phyloP scores from a whole-genome alignment of 2,888 invertebrate species.

The Drosophila mimetica region DNA sequence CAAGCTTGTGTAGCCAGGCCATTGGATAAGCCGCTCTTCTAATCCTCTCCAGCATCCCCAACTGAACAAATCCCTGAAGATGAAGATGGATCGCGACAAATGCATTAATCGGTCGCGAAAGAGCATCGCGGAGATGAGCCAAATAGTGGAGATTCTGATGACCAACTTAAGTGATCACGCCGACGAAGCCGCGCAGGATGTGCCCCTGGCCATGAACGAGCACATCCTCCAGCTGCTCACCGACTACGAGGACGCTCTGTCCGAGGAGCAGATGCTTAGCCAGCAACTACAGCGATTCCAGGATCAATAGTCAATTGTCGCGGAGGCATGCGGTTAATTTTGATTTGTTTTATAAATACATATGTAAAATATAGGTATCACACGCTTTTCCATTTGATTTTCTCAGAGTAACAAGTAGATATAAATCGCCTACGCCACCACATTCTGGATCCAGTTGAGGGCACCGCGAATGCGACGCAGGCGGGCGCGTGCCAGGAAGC shows the following conservation, averaged over 20 bases:
- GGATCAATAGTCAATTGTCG: background rate
- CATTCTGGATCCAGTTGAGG: slow-evolving; percentile 87
- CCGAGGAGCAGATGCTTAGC: background rate
- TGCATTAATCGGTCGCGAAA: background rate
- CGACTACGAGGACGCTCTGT: slow-evolving; percentile 1
- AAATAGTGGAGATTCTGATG: too few species aligned
- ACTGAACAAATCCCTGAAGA: background rate
- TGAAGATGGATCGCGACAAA: background rate
- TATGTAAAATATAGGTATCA: slow-evolving; percentile 66
- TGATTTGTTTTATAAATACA: slow-evolving; percentile 55
- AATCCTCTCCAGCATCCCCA: background rate
- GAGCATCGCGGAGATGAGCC: background rate
- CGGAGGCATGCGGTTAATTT: slow-evolving; percentile 48
- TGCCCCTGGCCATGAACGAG: background rate
- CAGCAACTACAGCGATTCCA: background rate
- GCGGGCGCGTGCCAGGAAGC: slow-evolving; percentile 88
- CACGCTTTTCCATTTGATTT: slow-evolving; percentile 60
- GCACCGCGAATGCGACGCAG: slow-evolving; percentile 87
- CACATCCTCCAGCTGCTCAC: background rate
- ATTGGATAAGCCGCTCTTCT: too few species aligned
- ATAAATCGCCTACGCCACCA: slow-evolving; percentile 47
- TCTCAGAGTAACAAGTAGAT: slow-evolving; percentile 45
- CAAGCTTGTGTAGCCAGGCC: background rate
- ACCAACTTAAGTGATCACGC: background rate
- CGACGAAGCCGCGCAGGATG: background rate